phyloP scores from a whole-genome alignment of 2,888 invertebrate genomes.

The Sepioteuthis lessoniana region DNA sequence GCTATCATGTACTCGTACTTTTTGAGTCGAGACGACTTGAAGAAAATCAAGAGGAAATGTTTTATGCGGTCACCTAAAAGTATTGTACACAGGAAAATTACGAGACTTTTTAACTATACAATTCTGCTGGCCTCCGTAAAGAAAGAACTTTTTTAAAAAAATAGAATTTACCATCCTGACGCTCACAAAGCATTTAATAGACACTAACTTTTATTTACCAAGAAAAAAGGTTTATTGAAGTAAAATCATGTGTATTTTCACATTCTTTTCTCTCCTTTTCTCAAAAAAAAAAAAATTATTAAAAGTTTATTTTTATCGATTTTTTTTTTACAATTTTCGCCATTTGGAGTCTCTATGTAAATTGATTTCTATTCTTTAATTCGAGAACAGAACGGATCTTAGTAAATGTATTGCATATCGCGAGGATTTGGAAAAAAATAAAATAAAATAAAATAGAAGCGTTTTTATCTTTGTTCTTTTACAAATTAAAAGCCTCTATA shows the following conservation, averaged over 20 bases:
- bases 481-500: background rate
- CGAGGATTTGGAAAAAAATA: background rate
- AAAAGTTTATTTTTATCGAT: conserved; percentile 15
- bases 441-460: background rate
- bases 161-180: background rate
- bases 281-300: no score
- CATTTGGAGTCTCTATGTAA: background rate
- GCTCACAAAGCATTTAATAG: background rate
- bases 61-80: no score
- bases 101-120: no score
- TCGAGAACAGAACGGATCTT: background rate
- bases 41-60: no score
- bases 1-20: background rate
- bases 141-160: no score
- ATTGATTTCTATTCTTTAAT: background rate
- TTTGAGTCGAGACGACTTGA: no score
- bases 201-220: background rate
- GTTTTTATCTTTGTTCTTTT: background rate
- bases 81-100: no score
- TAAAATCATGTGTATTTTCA: background rate
- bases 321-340: background rate
- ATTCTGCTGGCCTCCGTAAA: no score
- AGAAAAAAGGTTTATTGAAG: background rate
- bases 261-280: background rate
- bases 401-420: conserved; percentile 18